Conservation (phyloP, 2,113 vertebrate species). For the Anguilla japonica region DNA sequence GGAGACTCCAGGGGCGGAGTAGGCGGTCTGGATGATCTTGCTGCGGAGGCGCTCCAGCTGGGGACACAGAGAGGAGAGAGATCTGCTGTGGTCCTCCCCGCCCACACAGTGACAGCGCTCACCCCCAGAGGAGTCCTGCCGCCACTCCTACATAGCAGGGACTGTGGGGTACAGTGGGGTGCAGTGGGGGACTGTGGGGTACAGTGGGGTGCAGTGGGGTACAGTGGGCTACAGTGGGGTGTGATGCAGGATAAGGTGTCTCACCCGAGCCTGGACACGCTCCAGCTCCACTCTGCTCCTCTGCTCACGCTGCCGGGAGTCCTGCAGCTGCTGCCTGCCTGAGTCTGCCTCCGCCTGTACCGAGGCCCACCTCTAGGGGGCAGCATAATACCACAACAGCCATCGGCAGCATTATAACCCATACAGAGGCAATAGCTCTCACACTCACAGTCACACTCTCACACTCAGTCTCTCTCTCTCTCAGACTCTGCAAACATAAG, state of each 20-base stretch:
- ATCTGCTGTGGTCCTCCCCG: neutral
- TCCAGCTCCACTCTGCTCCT: slow-evolving; percentile 55
- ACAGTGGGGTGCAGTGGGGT: too few relatives aligned
- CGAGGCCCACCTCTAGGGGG: slow-evolving; percentile 64
- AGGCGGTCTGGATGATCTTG: slow-evolving; percentile 56
- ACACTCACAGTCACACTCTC: neutral
- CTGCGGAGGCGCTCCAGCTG: slow-evolving; percentile 68
- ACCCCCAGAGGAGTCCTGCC: neutral
- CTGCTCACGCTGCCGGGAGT: slow-evolving; percentile 62
- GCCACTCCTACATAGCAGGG: too few relatives aligned
- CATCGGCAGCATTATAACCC: neutral
- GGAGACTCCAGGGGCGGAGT: slow-evolving; percentile 21
- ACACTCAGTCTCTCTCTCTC: neutral
- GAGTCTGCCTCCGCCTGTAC: slow-evolving; percentile 57
- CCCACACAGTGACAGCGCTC: neutral
- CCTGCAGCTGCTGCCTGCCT: slow-evolving; percentile 64
- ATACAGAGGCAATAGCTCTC: neutral
- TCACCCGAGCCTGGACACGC: slow-evolving; percentile 37
- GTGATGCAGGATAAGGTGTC: neutral
- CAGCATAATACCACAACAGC: neutral
- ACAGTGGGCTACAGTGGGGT: neutral
- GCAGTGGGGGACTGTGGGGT: too few relatives aligned
- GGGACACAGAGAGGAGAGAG: neutral
- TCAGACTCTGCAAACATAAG: neutral
- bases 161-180: too few relatives aligned